Percentiles rank a stretch among this genome's conserved stretches.
Conservation (phyloP, 2,888 invertebrate genomes). For the Temnothorax unifasciatus region DNA sequence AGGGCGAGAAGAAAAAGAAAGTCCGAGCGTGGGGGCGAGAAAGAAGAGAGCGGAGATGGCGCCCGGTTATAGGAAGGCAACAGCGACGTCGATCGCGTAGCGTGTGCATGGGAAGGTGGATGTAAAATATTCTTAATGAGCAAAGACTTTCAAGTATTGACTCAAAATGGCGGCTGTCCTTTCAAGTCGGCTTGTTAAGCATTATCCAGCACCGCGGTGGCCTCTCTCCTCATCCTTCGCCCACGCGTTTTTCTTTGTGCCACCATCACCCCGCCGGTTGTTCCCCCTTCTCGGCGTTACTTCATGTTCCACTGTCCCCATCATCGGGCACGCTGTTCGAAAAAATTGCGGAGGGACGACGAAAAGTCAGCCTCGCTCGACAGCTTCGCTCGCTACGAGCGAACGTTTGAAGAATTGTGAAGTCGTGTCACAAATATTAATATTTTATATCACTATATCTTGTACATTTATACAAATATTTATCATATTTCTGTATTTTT, state of each 20-base stretch:
- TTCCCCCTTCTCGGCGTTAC: conserved; percentile 57
- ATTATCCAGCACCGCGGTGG: conserved; percentile 79
- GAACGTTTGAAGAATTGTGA: not conserved
- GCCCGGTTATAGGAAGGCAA: conserved; percentile 57
- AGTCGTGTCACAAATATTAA: not conserved
- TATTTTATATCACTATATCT: not conserved
- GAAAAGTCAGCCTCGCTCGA: conserved; percentile 42
- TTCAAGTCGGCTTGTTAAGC: conserved; percentile 85
- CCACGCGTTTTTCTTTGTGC: conserved; percentile 75
- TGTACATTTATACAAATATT: not conserved
- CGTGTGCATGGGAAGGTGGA: conserved; percentile 73
- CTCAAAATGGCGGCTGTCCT: conserved; percentile 85
- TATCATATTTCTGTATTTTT: not conserved
- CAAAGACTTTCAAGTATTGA: conserved; percentile 86
- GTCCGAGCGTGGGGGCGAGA: conserved; percentile 49
- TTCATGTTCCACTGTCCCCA: conserved; percentile 64
- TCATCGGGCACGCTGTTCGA: conserved; percentile 51
- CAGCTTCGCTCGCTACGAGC: conserved; percentile 36
- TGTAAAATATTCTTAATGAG: conserved; percentile 86
- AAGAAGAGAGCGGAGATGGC: conserved; percentile 48
- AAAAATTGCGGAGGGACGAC: conserved; percentile 52
- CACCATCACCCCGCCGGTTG: conserved; percentile 32
- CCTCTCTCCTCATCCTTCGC: conserved; percentile 64
- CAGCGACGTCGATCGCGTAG: conserved; percentile 61
- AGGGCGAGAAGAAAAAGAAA: conserved; percentile 63